Percentiles rank a stretch among this genome's conserved stretches.
Conservation (phyloP, 1,140 invertebrate species). For the Aleiodes sp. region DNA sequence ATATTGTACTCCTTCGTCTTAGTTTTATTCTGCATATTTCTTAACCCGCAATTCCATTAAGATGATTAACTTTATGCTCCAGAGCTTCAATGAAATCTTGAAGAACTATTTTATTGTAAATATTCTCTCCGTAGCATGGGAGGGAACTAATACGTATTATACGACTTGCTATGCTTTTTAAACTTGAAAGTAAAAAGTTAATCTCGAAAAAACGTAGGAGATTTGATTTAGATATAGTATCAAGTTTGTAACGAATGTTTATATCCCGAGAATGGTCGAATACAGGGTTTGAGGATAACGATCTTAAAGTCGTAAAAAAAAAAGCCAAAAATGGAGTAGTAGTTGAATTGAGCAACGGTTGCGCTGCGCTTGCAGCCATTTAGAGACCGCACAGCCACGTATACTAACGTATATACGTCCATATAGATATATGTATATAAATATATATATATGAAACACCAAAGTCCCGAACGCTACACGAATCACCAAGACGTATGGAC, state of each 20-base stretch:
- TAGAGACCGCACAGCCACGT: not conserved
- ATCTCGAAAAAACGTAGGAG: too few relatives aligned
- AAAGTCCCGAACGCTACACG: not conserved
- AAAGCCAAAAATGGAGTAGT: constrained; percentile 2
- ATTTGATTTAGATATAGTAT: too few relatives aligned
- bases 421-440: too few relatives aligned
- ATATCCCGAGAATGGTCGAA: not conserved
- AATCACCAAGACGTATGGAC: constrained; percentile 22
- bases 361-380: constrained; percentile 5
- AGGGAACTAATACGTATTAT: not conserved
- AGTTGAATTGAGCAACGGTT: constrained; percentile 17
- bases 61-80: not conserved
- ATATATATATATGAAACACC: not conserved
- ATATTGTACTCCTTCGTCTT: not conserved
- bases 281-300: not conserved
- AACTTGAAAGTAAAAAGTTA: too few relatives aligned
- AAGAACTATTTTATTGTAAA: not conserved
- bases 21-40: not conserved
- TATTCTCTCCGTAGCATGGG: not conserved
- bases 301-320: constrained; percentile 3
- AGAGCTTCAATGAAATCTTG: not conserved
- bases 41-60: not conserved
- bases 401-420: too few relatives aligned
- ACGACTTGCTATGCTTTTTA: too few relatives aligned
- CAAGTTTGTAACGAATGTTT: constrained; percentile 3